Base-by-base conservation (phyloP, 2,113 vertebrate genomes). In the Apteryx owenii region DNA sequence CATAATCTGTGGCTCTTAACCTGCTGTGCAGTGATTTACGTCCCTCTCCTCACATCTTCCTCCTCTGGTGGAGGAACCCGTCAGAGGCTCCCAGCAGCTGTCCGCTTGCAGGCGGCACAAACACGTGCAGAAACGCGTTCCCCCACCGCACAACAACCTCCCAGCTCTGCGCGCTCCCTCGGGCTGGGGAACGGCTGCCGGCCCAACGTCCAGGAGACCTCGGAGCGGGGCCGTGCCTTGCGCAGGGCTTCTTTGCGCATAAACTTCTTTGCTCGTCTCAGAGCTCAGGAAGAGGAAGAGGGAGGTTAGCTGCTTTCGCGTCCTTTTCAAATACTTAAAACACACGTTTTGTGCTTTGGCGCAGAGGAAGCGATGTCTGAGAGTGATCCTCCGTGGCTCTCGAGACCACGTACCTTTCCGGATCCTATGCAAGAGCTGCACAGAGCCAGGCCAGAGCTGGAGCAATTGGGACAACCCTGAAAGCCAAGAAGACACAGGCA, bases 151-250 rank as follows among this genome's bases (percentile, higher is more conserved):
- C 36, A n/a, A n/a, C n/a, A 31, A 44, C 54, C 28, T 44, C 38
- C 62, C 40, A 13, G 66, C 12, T 18, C 65, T 54, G 65, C 36
- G 31, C 48, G 33, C n/a, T 48, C 33, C 13, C 31, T 50, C n/a
- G 0, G 1, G 42, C 40, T 51, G 26, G 40, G 44, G 26, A 65
- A n/a, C 0, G 1, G n/a, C 23, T 16, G 62, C 48, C 33, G 58
- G 80, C 21, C 31, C 56, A 40, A 12, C 0, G 0, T 33, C 54
- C n/a, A 33, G 12, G 46, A 56, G 61, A 54, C 15, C 10, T 3
- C 9, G 22, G 53, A 18, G 36, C 46, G 38, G 69, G 15, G 22
- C 10, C 40, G 44, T 44, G 12, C 66, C 48, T 54, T 14, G 5
- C 19, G 20, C 23, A 21, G 44, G 20, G 58, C 44, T 22, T 9